Conservation (phyloP, 1,140 invertebrate species). For the Dryas iulia region DNA sequence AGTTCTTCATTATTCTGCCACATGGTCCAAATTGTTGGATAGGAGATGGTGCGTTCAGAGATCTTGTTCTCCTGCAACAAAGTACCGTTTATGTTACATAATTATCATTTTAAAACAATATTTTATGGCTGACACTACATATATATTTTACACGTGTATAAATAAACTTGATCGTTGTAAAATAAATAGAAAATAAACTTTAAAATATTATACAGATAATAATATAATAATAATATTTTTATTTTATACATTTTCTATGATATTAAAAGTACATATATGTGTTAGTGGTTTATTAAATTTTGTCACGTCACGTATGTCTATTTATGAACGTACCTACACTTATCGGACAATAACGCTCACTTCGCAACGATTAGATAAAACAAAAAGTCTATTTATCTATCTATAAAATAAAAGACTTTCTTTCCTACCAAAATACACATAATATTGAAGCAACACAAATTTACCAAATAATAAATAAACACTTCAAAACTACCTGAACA, state of each 20-base stretch:
- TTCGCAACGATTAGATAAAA: neutral
- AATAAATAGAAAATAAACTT: neutral
- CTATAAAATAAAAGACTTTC: neutral
- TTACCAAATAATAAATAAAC: neutral
- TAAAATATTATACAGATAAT: neutral
- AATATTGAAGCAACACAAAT: neutral
- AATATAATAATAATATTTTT: neutral
- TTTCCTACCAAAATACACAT: neutral
- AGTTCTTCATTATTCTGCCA: constrained; percentile 97
- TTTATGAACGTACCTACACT: neutral
- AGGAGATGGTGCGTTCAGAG: constrained; percentile 95
- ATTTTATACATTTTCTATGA: too few species aligned
- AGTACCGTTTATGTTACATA: constrained; percentile 9
- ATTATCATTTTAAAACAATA: neutral
- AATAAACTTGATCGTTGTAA: neutral
- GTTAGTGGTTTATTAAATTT: neutral
- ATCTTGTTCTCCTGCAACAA: constrained; percentile 92
- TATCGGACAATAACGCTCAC: neutral
- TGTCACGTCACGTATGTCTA: neutral
- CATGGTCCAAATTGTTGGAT: constrained; percentile 97
- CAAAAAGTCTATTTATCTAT: neutral
- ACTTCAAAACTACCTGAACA: neutral
- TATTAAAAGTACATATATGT: too few species aligned
- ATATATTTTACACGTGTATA: neutral
- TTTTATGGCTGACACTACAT: neutral